phyloP scores from a whole-genome alignment of 35 echinoderm and acorn worm species.

The Heliocidaris erythrogramma region DNA sequence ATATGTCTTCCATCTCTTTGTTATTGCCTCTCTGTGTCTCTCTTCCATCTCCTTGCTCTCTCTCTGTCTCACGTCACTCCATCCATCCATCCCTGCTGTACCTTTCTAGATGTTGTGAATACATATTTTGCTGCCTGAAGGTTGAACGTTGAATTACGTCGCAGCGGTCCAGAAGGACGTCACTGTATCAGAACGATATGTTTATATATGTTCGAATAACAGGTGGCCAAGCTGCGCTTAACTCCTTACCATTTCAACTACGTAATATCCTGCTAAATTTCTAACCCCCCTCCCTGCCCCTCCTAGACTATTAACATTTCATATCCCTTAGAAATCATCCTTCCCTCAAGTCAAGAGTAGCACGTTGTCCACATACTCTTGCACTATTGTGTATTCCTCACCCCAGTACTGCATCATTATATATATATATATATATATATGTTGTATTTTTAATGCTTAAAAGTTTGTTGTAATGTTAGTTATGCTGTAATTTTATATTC shows the following conservation, averaged over 20 bases:
- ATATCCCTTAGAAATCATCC: not conserved
- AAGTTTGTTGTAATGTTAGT: not conserved
- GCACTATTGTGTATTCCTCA: not conserved
- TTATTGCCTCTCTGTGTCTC: not conserved
- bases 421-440: too few species aligned
- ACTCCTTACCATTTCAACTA: not conserved
- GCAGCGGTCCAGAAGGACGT: not conserved
- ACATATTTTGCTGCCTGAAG: not conserved
- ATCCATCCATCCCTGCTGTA: not conserved
- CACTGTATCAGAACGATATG: not conserved
- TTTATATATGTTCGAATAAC: not conserved
- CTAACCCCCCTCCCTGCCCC: not conserved
- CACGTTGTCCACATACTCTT: not conserved
- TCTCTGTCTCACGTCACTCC: not conserved
- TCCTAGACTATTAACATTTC: not conserved
- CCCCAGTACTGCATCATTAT: too few species aligned
- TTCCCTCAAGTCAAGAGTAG: not conserved
- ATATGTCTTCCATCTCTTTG: not conserved
- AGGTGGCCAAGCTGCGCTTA: not conserved
- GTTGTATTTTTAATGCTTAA: not conserved
- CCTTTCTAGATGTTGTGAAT: not conserved
- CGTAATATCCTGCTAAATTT: not conserved
- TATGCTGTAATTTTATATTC: too few species aligned
- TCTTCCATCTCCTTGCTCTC: not conserved
- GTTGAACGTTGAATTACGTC: not conserved